Base-by-base conservation (phyloP, 2,113 vertebrate species). In the Nesospiza acunhae region DNA sequence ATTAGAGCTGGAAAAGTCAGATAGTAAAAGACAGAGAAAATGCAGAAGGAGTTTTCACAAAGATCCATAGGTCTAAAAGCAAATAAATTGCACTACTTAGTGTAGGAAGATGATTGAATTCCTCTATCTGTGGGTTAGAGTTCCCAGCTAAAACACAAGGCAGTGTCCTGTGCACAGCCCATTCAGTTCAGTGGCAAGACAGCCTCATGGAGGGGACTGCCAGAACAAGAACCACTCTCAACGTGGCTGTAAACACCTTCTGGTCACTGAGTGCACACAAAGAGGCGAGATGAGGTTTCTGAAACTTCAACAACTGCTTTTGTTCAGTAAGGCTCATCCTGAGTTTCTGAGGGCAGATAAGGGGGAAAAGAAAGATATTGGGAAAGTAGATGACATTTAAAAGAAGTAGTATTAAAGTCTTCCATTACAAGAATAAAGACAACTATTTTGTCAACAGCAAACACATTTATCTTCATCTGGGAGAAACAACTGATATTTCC, bases 231-330 rank as follows among this genome's bases (percentile, higher is more conserved):
- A 84, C 88, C 59, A 53, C 56, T 78, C 93, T 41, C 64, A 68
- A 94, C 90, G 85, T 35, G 56, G n/a, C 35, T 87, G 49, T 78
- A 87, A 96, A 94, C 83, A 90, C 68, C 75, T 95, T 64, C 60
- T 68, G 89, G 76, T 84, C 86, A 84, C 60, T 66, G 68, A 75
- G 56, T 15, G 3, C 80, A 76, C 53, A 92, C 41, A 68, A 84
- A 85, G 73, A 92, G 44, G 64, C 39, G 89, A 79, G n/a, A 84
- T 68, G 41, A 93, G 60, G 73, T 94, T 87, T 94, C 92, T 87
- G 72, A 89, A 95, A 93, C 86, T 84, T 94, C 88, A 94, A 81
- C 63, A 94, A 73, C 49, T 81, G 31, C 78, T 93, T 84, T 46
- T 31, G 13, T 90, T 93, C 80, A 30, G 52, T 56, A 44, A 78